Evolutionary conservation across 2,888 invertebrate species (phyloP).

Genomic region (Candidula unifasciata): DNA sequence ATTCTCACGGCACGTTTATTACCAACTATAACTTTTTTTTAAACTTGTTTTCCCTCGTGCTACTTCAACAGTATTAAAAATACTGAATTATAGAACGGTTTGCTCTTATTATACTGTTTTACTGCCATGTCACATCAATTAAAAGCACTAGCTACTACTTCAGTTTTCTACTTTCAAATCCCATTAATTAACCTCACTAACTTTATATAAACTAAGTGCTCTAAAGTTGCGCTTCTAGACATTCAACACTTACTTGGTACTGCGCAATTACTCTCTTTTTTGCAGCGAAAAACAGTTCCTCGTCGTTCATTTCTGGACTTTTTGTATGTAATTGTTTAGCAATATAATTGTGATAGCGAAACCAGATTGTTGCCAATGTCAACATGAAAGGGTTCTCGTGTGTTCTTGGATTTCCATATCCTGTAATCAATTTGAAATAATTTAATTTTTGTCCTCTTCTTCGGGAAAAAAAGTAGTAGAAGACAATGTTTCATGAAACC

Average conservation of each 20-base stretch:
- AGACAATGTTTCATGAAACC: background rate
- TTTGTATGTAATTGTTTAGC: constrained; percentile 81
- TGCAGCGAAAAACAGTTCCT: constrained; percentile 94
- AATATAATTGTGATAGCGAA: constrained; percentile 96
- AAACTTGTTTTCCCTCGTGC: too few relatives aligned
- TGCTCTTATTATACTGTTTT: too few relatives aligned
- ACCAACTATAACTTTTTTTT: too few relatives aligned
- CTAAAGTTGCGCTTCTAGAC: too few relatives aligned
- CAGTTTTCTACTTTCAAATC: too few relatives aligned
- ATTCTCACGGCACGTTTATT: too few relatives aligned
- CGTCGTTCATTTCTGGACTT: constrained; percentile 94
- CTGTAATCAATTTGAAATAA: constrained; percentile 80
- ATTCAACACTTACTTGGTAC: constrained; percentile 85
- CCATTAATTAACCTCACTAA: background rate
- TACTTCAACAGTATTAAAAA: too few relatives aligned
- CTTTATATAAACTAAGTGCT: background rate
- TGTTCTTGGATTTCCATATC: constrained; percentile 95
- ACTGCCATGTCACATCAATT: too few relatives aligned
- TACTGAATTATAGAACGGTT: too few relatives aligned
- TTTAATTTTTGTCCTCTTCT: background rate
- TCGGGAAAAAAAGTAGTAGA: background rate
- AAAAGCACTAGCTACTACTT: too few relatives aligned
- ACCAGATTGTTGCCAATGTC: constrained; percentile 93
- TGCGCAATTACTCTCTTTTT: constrained; percentile 93
- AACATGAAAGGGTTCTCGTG: constrained; percentile 98